Evolutionary conservation across 2,888 invertebrate species (phyloP), one percentile per base, ranked within the genome.

Genomic region (Harmothoe impar): DNA sequence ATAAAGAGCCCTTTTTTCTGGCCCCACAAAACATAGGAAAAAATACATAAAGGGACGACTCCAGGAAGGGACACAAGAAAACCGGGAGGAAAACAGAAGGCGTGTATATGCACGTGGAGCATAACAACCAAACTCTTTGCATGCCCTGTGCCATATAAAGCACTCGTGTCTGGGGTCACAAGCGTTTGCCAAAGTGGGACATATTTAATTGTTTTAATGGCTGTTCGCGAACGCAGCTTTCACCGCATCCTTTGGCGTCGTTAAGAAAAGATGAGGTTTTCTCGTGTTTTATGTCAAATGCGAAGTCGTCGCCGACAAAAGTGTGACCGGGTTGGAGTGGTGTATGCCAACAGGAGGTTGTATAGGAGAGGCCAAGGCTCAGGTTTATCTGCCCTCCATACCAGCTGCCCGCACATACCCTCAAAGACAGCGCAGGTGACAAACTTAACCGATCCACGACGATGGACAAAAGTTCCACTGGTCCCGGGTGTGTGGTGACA

Each of bases 221-320:
- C 72, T 23, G 29, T n/a, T 15, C 25, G 25, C n/a, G 72, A 31
- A 72, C 72, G 17, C 17, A 72, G 5, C 20, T 15, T 25, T 72
- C 72, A 31, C 31, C 72, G 12, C 72, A 29, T 25, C 29, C 15
- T 25, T 15, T n/a, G 15, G 15, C 0, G 15, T 15, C 3, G 15
- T n/a, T 15, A 17, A 25, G 31, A 31, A 72, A 72, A 29, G 29
- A 72, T 29, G 72, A 31, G 29, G 72, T 72, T 72, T 72, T 72
- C 72, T 72, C 72, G 72, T 72, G 72, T 72, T 72, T 72, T 72
- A 31, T 29, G 72, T 72, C 72, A 72, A 72, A 72, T 29, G 72
- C 72, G 25, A 72, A 72, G 72, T 72, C 25, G 29, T n/a, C 3
- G 15, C 15, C 15, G 29, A 72, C 72, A 72, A 72, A 72, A 31